Evolutionary conservation across 2,888 invertebrate species (phyloP).

Genomic region (Lochmaea capreae): DNA sequence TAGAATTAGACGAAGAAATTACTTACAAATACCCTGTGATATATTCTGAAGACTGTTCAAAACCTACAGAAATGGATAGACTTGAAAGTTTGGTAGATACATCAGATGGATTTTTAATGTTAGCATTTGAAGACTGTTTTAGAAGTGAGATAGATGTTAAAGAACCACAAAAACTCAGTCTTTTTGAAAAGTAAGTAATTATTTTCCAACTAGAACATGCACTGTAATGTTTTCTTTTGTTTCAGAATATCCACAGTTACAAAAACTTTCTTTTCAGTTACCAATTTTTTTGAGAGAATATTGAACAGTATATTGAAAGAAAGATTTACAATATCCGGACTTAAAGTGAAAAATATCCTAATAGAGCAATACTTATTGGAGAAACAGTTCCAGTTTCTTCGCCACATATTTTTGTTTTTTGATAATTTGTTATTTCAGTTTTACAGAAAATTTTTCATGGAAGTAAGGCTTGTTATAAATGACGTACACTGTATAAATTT

Average conservation of each 20-base stretch:
- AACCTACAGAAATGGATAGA: conserved; percentile 58
- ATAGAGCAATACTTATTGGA: conserved; percentile 58
- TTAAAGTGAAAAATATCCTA: conserved; percentile 60
- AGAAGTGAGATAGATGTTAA: conserved; percentile 43
- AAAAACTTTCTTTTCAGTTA: conserved; percentile 56
- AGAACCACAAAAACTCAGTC: conserved; percentile 34
- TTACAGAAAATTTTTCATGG: conserved; percentile 58
- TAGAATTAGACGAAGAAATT: conserved; percentile 31
- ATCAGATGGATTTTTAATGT: conserved; percentile 64
- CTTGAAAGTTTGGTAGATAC: conserved; percentile 60
- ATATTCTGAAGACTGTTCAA: conserved; percentile 52
- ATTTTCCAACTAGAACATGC: no score
- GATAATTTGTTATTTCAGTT: conserved; percentile 62
- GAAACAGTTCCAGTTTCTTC: conserved; percentile 59
- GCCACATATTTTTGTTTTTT: conserved; percentile 60
- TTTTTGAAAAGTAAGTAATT: conserved; percentile 53
- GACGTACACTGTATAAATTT: not conserved
- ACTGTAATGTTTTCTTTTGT: conserved; percentile 31
- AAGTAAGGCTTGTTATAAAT: conserved; percentile 48
- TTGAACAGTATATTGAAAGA: conserved; percentile 56
- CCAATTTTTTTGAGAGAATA: conserved; percentile 57
- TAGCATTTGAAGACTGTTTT: conserved; percentile 65
- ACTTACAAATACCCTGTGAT: conserved; percentile 52
- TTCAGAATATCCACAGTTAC: conserved; percentile 58
- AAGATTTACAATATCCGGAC: conserved; percentile 59